A percentile compares a stretch with the other conserved stretches of the same genome.
Conservation (phyloP, 1,140 invertebrate species). For the Listronotus bonariensis region DNA sequence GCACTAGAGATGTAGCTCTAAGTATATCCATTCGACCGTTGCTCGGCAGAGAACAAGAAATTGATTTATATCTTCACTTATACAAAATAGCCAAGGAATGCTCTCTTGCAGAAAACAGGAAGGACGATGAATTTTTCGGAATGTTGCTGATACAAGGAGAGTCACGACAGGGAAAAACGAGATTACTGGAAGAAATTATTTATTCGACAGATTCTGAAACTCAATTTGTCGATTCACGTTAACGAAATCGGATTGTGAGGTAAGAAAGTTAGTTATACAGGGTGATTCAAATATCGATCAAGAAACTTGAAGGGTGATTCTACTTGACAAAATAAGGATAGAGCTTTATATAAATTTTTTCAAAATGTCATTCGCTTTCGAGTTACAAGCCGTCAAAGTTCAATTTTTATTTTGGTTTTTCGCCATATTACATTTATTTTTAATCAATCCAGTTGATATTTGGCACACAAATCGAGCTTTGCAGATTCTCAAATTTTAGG, state of each 20-base stretch:
- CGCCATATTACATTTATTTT: no score
- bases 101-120: background rate
- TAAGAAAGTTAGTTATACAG: slow-evolving; percentile 29
- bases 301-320: no score
- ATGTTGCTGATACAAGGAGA: slow-evolving; percentile 58
- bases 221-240: slow-evolving; percentile 45
- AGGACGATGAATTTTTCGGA: slow-evolving; percentile 19
- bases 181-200: slow-evolving; percentile 63
- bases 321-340: no score
- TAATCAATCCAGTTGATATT: no score
- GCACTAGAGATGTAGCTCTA: slow-evolving; percentile 17
- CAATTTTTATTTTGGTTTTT: no score
- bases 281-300: no score
- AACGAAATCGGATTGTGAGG: slow-evolving; percentile 44
- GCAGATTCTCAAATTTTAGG: no score
- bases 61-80: slow-evolving; percentile 51
- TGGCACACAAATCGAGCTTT: no score
- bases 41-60: slow-evolving; percentile 53
- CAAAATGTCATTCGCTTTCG: no score
- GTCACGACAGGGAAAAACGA: slow-evolving; percentile 62
- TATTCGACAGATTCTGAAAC: slow-evolving; percentile 55
- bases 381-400: no score
- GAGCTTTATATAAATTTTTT: no score
- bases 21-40: slow-evolving; percentile 42
- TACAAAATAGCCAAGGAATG: slow-evolving; percentile 47